Base-by-base conservation (phyloP, 2,113 vertebrate genomes). In the Hypanus sabinus region DNA sequence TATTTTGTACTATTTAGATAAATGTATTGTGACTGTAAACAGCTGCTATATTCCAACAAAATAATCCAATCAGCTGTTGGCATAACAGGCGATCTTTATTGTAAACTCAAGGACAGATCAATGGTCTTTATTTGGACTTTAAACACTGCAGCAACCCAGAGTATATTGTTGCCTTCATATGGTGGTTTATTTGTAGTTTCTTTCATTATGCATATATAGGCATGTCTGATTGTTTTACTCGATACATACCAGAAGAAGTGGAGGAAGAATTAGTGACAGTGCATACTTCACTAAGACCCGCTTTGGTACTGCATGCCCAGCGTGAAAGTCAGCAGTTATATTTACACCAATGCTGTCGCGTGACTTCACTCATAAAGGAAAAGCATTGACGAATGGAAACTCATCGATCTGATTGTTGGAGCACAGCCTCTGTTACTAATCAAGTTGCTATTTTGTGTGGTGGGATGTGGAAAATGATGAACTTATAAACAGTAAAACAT, bases 21-120 rank as follows among this genome's bases (percentile, higher is more conserved):
- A 46, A 46, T 46, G 71, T 6, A 38, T 71, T 65, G 85, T 65
- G 11, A 90, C 91, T 30, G 70, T 55, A 38, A 93, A 30, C 91
- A 73, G 91, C 70, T 75, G 91, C 91, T n/a, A 75, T 24, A 93
- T 73, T 46, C 68, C 91, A 93, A 46, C 4, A 14, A 36, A 71
- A 73, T 24, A 93, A 10, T 30, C 68, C 33, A 93, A 55, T 70
- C 65, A 93, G 91, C 91, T 73, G 70, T 30, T 55, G 27, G 70
- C 33, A 75, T 55, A 70, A 75, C 36, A 36, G 7, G n/a, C 6
- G 24, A 11, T 33, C 33, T 71, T 92, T 92, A 73, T 27, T 30
- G 27, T 75, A 75, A 71, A 93, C 91, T 75, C 91, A 73, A 93
- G 91, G 91, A 93, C 70, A 93, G 73, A 73, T 93, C 20, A 93